Evolutionary conservation across 2,113 vertebrate genomes (phyloP).

Genomic region (Colinus virginianus): DNA sequence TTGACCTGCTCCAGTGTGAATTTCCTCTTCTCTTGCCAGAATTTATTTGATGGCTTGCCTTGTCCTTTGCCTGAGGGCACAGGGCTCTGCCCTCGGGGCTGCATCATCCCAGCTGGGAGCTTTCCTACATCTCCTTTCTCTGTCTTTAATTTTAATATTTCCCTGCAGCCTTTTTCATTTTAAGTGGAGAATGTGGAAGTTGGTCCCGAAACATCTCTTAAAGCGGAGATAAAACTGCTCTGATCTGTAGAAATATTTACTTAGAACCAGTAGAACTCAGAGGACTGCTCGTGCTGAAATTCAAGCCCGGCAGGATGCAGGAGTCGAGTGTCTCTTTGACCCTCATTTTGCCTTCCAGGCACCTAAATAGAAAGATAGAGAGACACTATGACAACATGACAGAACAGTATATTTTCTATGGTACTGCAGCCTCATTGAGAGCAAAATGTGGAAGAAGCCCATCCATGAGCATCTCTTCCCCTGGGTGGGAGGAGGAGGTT

Average conservation of each 20-base stretch:
- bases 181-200: background rate
- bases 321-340: background rate
- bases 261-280: background rate
- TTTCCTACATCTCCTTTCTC: background rate
- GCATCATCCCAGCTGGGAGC: background rate
- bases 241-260: background rate
- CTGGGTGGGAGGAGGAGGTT: background rate
- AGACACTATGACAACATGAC: background rate
- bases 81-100: background rate
- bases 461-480: background rate
- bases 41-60: background rate
- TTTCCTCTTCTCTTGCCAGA: background rate
- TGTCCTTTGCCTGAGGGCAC: background rate
- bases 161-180: background rate
- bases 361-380: background rate
- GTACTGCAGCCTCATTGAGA: background rate
- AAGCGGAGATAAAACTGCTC: background rate
- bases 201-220: background rate
- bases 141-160: slow-evolving; percentile 1
- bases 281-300: background rate
- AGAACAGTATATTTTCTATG: fast-evolving
- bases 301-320: background rate
- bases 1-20: background rate
- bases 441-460: background rate
- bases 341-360: background rate